These are phyloP conservation scores for Tridacna crocea DNA, from an alignment of 2,888 invertebrate genomes.

Conservation along the genomic window DNA sequence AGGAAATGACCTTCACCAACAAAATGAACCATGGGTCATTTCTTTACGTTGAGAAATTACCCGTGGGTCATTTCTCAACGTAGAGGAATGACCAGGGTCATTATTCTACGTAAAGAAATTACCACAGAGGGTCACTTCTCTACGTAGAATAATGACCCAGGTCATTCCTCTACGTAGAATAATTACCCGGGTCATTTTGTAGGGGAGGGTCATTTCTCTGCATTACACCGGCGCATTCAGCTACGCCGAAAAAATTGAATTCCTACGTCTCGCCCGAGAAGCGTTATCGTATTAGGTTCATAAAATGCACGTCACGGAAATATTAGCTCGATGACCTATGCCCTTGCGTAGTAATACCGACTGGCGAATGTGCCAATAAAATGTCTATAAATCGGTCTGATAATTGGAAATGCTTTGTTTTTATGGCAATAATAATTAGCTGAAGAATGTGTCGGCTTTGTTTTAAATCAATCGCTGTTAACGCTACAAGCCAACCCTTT, in stretches of 20 bases:
- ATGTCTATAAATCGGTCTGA: slow-evolving; percentile 4
- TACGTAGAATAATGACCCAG: too few relatives aligned
- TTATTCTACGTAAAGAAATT: too few relatives aligned
- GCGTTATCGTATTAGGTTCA: not conserved
- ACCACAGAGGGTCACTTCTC: too few relatives aligned
- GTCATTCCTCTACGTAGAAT: too few relatives aligned
- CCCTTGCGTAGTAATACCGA: slow-evolving; percentile 6
- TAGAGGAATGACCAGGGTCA: too few relatives aligned
- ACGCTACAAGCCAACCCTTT: slow-evolving; percentile 12
- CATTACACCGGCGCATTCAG: too few relatives aligned
- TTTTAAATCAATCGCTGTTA: slow-evolving; percentile 27
- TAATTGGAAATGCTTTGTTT: slow-evolving; percentile 6
- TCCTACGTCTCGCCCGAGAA: not conserved
- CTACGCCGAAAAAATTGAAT: not conserved
- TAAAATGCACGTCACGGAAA: not conserved
- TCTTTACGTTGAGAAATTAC: too few relatives aligned
- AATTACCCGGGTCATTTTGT: too few relatives aligned
- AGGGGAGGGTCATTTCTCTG: too few relatives aligned
- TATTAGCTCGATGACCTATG: not conserved
- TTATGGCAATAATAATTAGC: slow-evolving; percentile 22
- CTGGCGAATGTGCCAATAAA: slow-evolving; percentile 5
- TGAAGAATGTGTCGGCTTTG: slow-evolving; percentile 15
- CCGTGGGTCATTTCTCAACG: too few relatives aligned
- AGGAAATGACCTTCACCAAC: too few relatives aligned
- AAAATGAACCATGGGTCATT: too few relatives aligned